These are phyloP conservation scores for Ammodytes marinus DNA, from an alignment of 2,113 vertebrate genomes.

Conservation along the genomic window DNA sequence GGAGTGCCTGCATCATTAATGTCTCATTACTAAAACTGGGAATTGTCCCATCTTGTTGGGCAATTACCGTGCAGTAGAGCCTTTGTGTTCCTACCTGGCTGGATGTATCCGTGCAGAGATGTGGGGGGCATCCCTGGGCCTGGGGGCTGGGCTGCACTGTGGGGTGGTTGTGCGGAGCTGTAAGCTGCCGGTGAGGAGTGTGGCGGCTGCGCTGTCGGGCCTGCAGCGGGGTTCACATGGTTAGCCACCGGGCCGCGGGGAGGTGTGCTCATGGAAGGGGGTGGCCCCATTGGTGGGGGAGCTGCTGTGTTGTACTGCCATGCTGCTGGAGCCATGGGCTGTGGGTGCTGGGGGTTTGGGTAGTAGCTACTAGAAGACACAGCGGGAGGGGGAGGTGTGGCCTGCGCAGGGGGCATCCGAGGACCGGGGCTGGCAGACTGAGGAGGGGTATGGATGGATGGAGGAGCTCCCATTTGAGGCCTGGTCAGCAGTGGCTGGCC, in stretches of 20 bases:
- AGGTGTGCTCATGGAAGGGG: conserved; percentile 52
- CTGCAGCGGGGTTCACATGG: conserved; percentile 75
- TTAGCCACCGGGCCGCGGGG: conserved; percentile 75
- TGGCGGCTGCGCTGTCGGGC: conserved; percentile 64
- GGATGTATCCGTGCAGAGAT: conserved; percentile 68
- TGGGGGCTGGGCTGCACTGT: conserved; percentile 83
- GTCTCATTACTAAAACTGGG: neutral
- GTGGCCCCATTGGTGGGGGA: conserved; percentile 69
- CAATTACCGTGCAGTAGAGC: neutral
- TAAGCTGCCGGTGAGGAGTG: conserved; percentile 75
- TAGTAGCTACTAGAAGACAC: conserved; percentile 84
- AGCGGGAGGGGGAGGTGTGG: conserved; percentile 81
- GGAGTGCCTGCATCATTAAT: neutral
- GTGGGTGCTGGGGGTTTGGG: conserved; percentile 77
- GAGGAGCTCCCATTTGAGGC: conserved; percentile 78
- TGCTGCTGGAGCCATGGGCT: conserved; percentile 79
- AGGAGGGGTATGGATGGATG: conserved; percentile 67
- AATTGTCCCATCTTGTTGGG: neutral
- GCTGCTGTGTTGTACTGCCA: conserved; percentile 88
- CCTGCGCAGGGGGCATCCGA: conserved; percentile 62
- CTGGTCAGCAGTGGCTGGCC: conserved; percentile 84
- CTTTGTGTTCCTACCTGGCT: conserved; percentile 65
- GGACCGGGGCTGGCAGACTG: conserved; percentile 75
- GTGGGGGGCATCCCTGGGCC: conserved; percentile 75
- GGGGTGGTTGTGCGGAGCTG: conserved; percentile 80